A percentile compares a stretch with the other conserved stretches of the same genome.
Conservation (phyloP, 2,113 vertebrate genomes). For the Hoplias malabaricus region DNA sequence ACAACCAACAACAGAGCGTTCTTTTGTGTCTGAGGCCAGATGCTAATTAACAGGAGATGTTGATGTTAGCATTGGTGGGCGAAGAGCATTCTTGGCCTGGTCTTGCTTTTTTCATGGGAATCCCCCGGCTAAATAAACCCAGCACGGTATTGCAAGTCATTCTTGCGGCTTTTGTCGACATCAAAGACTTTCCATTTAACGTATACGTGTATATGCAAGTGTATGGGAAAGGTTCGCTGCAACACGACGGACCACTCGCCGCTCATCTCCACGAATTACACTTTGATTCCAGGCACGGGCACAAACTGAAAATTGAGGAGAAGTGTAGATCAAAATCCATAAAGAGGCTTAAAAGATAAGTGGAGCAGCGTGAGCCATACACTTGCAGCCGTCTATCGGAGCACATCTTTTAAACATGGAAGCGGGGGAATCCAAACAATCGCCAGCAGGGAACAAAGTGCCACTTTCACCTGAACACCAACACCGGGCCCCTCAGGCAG, state of each 20-base stretch:
- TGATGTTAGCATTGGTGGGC: constrained; percentile 25
- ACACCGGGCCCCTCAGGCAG: constrained; percentile 42
- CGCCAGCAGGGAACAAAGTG: constrained; percentile 58
- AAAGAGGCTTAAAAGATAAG: no score
- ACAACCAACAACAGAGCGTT: constrained; percentile 16
- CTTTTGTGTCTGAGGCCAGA: constrained; percentile 26
- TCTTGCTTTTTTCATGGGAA: constrained; percentile 33
- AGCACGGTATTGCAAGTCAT: constrained; percentile 34
- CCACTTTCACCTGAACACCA: constrained; percentile 77
- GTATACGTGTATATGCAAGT: not conserved
- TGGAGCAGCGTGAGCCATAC: constrained; percentile 53
- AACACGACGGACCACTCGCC: not conserved
- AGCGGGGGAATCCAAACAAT: constrained; percentile 67
- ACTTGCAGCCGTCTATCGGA: constrained; percentile 64
- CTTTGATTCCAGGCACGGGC: no score
- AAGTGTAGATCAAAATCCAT: no score
- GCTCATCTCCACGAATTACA: no score
- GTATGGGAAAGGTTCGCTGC: constrained; percentile 1
- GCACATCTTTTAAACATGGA: constrained; percentile 64
- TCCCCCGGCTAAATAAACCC: constrained; percentile 31
- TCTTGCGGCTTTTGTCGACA: constrained; percentile 23
- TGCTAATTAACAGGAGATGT: constrained; percentile 44
- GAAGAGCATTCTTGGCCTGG: constrained; percentile 33
- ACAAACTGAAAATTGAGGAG: no score
- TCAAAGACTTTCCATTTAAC: constrained; percentile 31